Percentiles rank a stretch among this genome's conserved stretches.
Evolutionary conservation across 64 coral and sea anemone species (phyloP).

Genomic region (Orbicella faveolata): DNA sequence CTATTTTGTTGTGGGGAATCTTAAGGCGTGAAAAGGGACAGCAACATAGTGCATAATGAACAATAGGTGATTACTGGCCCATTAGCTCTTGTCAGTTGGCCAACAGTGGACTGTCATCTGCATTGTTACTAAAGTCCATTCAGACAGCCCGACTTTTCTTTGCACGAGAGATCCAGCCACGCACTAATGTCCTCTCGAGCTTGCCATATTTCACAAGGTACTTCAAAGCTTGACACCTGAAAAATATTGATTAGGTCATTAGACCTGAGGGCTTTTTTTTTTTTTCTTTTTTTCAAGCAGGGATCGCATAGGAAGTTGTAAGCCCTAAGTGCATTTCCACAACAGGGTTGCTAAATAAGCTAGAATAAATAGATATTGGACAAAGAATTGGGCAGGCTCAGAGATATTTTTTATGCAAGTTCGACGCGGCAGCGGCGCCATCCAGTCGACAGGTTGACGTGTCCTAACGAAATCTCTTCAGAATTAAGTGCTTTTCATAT

Average conservation of each 20-base stretch:
- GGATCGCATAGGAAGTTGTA: background rate
- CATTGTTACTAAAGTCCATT: constrained; percentile 24
- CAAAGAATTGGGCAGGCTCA: background rate
- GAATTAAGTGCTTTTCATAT: constrained; percentile 14
- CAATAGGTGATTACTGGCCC: constrained; percentile 35
- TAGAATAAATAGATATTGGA: background rate
- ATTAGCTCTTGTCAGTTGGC: constrained; percentile 19
- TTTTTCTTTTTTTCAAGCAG: background rate
- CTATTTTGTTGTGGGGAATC: constrained; percentile 23
- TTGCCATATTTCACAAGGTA: background rate
- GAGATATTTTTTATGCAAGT: background rate
- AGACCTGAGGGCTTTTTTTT: background rate
- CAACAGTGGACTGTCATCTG: constrained; percentile 9
- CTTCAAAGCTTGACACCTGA: constrained; percentile 27
- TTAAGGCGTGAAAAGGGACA: background rate
- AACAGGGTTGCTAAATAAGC: background rate
- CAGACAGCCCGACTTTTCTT: constrained; percentile 10
- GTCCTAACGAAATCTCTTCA: constrained; percentile 27
- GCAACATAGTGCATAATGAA: background rate
- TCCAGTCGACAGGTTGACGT: constrained; percentile 6
- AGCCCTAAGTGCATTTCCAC: background rate
- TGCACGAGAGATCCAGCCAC: background rate
- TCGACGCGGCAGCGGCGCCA: background rate
- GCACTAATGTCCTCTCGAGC: background rate
- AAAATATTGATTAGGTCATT: background rate